Evolutionary conservation across 2,113 vertebrate species (phyloP).

Genomic region (Platanista minor): DNA sequence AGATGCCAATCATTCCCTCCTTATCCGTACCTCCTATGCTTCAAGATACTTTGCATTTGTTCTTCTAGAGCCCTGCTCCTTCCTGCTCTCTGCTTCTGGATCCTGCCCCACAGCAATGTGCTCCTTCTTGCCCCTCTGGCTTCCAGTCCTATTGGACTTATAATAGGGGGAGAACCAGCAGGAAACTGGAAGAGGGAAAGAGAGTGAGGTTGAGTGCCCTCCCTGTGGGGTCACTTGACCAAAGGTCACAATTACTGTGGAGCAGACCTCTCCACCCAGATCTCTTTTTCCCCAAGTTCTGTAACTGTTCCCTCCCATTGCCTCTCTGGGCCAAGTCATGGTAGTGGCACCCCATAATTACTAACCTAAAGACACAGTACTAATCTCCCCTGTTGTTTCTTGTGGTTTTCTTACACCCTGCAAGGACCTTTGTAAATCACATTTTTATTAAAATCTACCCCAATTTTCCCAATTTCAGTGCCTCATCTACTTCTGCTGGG

Average conservation of each 20-base stretch:
- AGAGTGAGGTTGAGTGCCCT: neutral
- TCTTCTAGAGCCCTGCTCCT: neutral
- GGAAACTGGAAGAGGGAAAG: neutral
- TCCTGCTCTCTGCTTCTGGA: neutral
- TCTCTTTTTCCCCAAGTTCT: neutral
- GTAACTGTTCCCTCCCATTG: neutral
- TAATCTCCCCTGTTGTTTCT: neutral
- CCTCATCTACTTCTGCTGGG: neutral
- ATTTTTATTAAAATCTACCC: neutral
- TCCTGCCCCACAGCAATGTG: neutral
- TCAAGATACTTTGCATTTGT: neutral
- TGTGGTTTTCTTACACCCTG: neutral
- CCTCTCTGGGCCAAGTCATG: neutral
- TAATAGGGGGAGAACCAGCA: neutral
- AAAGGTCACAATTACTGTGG: neutral
- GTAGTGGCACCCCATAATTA: neutral
- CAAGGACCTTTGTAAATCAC: neutral
- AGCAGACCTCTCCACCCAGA: neutral
- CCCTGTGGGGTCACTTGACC: neutral
- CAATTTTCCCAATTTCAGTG: neutral
- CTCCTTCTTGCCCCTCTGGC: neutral
- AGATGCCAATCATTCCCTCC: neutral
- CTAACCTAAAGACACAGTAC: neutral
- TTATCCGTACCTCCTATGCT: neutral
- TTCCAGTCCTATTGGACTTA: neutral